A percentile compares a stretch with the other conserved stretches of the same genome.
Conservation (phyloP, 2,797 vertebrate genomes). For the Sebastes steindachneri region DNA sequence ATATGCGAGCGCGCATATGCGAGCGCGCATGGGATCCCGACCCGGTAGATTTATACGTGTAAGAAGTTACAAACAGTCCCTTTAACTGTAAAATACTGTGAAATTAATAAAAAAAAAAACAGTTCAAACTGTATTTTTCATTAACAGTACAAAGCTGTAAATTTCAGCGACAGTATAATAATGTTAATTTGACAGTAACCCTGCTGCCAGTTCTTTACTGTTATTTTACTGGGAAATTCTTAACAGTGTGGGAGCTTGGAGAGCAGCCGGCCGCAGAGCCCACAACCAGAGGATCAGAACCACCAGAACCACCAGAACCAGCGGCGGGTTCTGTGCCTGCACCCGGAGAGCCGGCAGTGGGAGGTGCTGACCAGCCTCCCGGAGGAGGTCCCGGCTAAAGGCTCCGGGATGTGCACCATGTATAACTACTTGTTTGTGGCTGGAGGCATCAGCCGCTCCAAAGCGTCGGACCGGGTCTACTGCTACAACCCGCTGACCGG, state of each 20-base stretch:
- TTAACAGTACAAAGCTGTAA: no score
- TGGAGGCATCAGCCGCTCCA: slow-evolving; percentile 85
- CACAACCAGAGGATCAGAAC: slow-evolving; percentile 60
- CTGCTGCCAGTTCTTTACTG: no score
- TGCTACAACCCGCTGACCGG: slow-evolving; percentile 91
- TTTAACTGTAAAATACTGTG: no score
- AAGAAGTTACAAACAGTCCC: no score
- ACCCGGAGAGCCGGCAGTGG: slow-evolving; percentile 81
- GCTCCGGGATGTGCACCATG: slow-evolving; percentile 90
- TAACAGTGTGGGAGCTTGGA: slow-evolving; percentile 77
- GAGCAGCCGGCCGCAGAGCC: slow-evolving; percentile 85
- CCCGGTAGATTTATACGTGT: no score
- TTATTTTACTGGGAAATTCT: no score
- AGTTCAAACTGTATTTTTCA: no score
- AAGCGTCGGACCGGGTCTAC: slow-evolving; percentile 89
- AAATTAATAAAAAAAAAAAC: no score
- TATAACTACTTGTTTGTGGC: slow-evolving; percentile 94
- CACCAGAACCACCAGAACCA: slow-evolving; percentile 37
- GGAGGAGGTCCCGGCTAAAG: slow-evolving; percentile 86
- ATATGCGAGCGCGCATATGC: no score
- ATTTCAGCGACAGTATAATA: no score
- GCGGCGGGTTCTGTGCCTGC: slow-evolving; percentile 83
- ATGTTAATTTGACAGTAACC: no score
- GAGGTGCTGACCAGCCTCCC: slow-evolving; percentile 87
- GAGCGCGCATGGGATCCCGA: no score